These are phyloP conservation scores for Umimayanthus kanabou DNA, from an alignment of 92 coral and sea anemone species.

Conservation along the genomic window DNA sequence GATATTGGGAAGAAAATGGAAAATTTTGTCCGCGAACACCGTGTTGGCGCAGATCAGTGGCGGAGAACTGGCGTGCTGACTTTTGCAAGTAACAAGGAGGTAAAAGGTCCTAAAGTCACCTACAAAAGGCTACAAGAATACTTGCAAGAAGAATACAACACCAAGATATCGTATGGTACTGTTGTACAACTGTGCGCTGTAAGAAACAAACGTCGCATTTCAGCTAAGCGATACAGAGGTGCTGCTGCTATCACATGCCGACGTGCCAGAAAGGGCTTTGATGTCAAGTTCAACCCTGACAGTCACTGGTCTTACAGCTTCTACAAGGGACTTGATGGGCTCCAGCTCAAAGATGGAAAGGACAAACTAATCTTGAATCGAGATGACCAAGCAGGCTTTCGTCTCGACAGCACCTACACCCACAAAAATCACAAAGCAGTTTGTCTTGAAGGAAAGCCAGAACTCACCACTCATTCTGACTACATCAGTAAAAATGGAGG, in stretches of 20 bases:
- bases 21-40: conserved; percentile 41
- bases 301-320: conserved; percentile 52
- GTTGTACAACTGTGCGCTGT: conserved; percentile 38
- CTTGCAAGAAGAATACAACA: conserved; percentile 33
- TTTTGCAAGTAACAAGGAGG: conserved; percentile 51
- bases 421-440: conserved; percentile 37
- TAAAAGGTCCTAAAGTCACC: conserved; percentile 36
- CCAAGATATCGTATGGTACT: conserved; percentile 38
- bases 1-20: conserved; percentile 58
- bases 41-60: conserved; percentile 64
- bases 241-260: conserved; percentile 43
- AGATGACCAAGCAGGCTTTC: conserved; percentile 54
- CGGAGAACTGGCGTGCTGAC: conserved; percentile 52
- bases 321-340: conserved; percentile 53
- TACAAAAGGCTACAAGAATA: conserved; percentile 28
- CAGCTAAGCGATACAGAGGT: no score
- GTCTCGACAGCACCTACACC: conserved; percentile 50
- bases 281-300: conserved; percentile 47
- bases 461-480: conserved; percentile 45
- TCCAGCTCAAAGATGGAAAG: conserved; percentile 39
- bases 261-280: conserved; percentile 50
- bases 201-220: conserved; percentile 51
- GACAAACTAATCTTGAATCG: conserved; percentile 38
- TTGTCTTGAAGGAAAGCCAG: conserved; percentile 44
- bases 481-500: conserved; percentile 50